Conservation (phyloP, 2,888 invertebrate genomes). For the Cyclophora punctaria region DNA sequence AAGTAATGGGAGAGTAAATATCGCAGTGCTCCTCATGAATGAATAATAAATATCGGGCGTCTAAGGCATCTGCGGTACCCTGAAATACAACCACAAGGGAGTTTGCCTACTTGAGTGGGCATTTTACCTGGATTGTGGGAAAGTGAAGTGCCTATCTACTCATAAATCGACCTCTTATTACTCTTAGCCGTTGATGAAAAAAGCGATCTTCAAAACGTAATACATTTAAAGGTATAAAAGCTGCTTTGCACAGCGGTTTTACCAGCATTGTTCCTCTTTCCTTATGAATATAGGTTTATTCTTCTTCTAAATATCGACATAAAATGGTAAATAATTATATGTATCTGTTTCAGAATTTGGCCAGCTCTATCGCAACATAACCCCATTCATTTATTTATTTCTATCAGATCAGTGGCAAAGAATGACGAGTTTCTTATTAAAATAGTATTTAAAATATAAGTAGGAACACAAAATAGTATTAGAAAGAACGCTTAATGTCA, state of each 20-base stretch:
- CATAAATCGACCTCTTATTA: conserved; percentile 9
- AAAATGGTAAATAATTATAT: not conserved
- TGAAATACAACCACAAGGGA: conserved; percentile 24
- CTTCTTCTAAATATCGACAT: not conserved
- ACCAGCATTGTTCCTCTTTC: not conserved
- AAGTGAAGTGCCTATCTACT: conserved; percentile 11
- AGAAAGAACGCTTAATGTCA: too few relatives aligned
- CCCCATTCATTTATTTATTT: not conserved
- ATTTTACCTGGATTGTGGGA: conserved; percentile 13
- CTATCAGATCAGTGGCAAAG: not conserved
- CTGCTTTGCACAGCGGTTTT: not conserved
- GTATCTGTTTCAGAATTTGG: not conserved
- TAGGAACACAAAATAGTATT: too few relatives aligned
- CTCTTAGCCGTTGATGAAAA: not conserved
- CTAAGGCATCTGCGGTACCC: conserved; percentile 36
- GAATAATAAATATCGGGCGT: conserved; percentile 57
- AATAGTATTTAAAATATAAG: too few relatives aligned
- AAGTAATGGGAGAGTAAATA: conserved; percentile 68
- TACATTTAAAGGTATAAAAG: not conserved
- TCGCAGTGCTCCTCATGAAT: conserved; percentile 62
- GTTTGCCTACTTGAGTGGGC: conserved; percentile 4
- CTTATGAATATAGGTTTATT: not conserved
- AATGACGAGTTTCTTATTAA: not conserved
- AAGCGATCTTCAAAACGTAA: not conserved
- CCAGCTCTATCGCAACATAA: not conserved